Evolutionary conservation across 2,797 vertebrate genomes (phyloP).

Genomic region (Malacoctenus gilli): DNA sequence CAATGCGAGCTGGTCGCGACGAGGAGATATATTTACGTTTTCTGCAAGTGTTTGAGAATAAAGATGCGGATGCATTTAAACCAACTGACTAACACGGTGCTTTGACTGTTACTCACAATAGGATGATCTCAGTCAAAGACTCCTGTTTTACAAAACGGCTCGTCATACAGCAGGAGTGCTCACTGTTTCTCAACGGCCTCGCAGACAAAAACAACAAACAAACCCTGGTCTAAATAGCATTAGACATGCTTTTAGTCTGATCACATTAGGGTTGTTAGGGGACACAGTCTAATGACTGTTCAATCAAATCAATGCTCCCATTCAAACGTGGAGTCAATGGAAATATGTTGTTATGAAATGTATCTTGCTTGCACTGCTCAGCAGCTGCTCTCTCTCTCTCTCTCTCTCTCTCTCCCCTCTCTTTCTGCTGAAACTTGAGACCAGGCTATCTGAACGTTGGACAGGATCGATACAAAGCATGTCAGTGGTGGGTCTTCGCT

Average conservation of each 20-base stretch:
- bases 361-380: conserved; percentile 77
- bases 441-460: conserved; percentile 60
- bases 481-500: conserved; percentile 57
- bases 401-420: conserved; percentile 31
- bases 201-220: conserved; percentile 30
- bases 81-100: no score
- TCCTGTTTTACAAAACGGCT: no score
- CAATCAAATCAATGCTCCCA: conserved; percentile 82
- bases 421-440: conserved; percentile 60
- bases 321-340: conserved; percentile 80
- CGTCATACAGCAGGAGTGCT: no score
- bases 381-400: conserved; percentile 60
- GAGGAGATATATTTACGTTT: no score
- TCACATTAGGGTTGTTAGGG: conserved; percentile 78
- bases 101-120: no score
- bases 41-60: no score
- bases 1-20: no score
- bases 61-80: no score
- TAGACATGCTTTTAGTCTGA: conserved; percentile 82
- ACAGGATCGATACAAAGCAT: conserved; percentile 71
- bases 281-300: conserved; percentile 71
- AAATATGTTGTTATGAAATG: conserved; percentile 80
- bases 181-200: conserved; percentile 11
- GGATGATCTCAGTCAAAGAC: no score
- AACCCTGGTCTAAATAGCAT: conserved; percentile 50